Conservation (phyloP, 2,113 vertebrate species). For the Microcebus lehilahytsara region DNA sequence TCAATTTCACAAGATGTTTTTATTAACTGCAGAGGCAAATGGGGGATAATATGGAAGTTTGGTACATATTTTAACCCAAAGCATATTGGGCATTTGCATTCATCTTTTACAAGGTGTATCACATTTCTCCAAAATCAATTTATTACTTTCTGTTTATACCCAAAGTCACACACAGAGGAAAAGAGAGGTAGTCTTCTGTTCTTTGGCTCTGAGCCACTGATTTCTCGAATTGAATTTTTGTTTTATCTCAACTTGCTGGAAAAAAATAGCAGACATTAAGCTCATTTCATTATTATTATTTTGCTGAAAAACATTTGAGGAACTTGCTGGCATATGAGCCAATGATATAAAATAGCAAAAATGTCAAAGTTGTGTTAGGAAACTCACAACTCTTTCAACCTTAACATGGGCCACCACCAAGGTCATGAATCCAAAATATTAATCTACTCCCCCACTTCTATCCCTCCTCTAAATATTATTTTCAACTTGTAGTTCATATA, state of each 20-base stretch:
- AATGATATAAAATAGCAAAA: slow-evolving; percentile 53
- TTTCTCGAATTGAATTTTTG: neutral
- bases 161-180: neutral
- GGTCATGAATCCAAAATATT: slow-evolving; percentile 3
- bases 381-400: neutral
- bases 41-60: neutral
- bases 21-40: neutral
- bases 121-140: neutral
- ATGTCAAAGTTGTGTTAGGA: neutral
- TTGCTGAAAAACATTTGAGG: neutral
- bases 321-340: neutral
- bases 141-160: neutral
- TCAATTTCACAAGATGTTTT: neutral
- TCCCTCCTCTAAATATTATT: neutral
- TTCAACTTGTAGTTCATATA: neutral
- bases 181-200: neutral
- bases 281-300: neutral
- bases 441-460: neutral
- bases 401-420: neutral
- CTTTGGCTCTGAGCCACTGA: slow-evolving; percentile 24
- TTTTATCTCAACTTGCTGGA: neutral
- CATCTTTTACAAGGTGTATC: neutral
- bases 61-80: neutral
- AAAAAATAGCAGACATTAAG: neutral
- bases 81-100: neutral